Conservation (phyloP, 1,140 invertebrate species). For the Pentalonia nigronervosa region DNA sequence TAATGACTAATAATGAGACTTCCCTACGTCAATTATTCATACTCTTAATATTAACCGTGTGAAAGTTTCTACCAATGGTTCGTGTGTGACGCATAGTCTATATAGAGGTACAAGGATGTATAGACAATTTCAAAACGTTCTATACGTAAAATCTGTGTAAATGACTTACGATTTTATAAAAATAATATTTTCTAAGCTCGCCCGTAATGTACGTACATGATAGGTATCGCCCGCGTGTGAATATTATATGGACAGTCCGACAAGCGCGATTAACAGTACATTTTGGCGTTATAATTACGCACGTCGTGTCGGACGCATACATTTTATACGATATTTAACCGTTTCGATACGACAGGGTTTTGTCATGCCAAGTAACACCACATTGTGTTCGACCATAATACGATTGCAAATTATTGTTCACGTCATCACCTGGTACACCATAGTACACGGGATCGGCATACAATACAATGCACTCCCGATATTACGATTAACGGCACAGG, state of each 20-base stretch:
- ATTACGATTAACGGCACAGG: neutral
- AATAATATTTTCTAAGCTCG: neutral
- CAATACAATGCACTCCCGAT: neutral
- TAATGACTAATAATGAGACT: neutral
- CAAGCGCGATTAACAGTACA: neutral
- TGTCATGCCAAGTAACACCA: neutral
- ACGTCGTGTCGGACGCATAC: neutral
- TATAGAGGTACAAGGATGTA: neutral
- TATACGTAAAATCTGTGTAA: neutral
- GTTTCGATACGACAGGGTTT: neutral
- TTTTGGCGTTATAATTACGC: neutral
- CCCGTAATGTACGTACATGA: neutral
- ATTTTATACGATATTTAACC: neutral
- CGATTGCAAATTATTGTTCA: neutral
- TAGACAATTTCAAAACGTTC: neutral
- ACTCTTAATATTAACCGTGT: neutral
- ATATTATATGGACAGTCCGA: neutral
- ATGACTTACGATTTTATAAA: neutral
- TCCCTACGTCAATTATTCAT: too few relatives aligned
- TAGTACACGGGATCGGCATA: neutral
- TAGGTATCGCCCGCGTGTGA: too few relatives aligned
- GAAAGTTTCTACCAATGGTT: neutral
- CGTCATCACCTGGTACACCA: neutral
- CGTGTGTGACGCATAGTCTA: neutral
- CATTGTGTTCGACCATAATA: slow-evolving; percentile 17